These are phyloP conservation scores for Coleophora flavipennella DNA, from an alignment of 2,888 invertebrate genomes.

Conservation along the genomic window DNA sequence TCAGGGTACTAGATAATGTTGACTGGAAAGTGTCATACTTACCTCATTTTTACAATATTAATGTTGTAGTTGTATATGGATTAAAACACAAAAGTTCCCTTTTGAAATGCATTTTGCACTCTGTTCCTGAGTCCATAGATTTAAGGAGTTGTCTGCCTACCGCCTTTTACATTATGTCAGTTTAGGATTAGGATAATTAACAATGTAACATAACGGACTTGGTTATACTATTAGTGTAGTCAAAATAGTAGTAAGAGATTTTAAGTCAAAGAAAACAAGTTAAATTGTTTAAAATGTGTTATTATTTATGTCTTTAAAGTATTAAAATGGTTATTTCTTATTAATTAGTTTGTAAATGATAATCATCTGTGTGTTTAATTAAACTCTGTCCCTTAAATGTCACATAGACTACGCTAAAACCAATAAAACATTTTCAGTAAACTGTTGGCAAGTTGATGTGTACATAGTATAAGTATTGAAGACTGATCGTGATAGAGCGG, in stretches of 20 bases:
- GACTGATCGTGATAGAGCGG: conserved; percentile 10
- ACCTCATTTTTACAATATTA: background rate
- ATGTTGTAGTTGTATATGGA: background rate
- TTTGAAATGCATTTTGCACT: conserved; percentile 26
- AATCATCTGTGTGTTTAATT: conserved; percentile 55
- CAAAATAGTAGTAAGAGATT: conserved; percentile 67
- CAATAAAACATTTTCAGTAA: conserved; percentile 42
- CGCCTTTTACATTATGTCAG: conserved; percentile 71
- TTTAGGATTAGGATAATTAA: conserved; percentile 65
- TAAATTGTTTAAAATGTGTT: conserved; percentile 73
- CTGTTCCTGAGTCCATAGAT: conserved; percentile 65
- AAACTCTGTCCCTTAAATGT: conserved; percentile 41
- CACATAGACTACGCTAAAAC: conserved; percentile 33
- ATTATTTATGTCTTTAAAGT: conserved; percentile 73
- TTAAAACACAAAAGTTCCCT: conserved; percentile 2
- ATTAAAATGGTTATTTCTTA: conserved; percentile 74
- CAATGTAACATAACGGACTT: conserved; percentile 65
- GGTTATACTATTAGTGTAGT: conserved; percentile 72
- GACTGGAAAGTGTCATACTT: too few species aligned
- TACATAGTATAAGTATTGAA: conserved; percentile 11
- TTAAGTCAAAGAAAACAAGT: conserved; percentile 72
- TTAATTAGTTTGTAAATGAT: conserved; percentile 71
- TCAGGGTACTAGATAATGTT: too few species aligned
- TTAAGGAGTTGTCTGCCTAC: conserved; percentile 70
- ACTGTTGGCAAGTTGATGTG: conserved; percentile 3